A percentile compares a stretch with the other conserved stretches of the same genome.
Conservation (phyloP, 2,888 invertebrate genomes). For the Caprella mutica region DNA sequence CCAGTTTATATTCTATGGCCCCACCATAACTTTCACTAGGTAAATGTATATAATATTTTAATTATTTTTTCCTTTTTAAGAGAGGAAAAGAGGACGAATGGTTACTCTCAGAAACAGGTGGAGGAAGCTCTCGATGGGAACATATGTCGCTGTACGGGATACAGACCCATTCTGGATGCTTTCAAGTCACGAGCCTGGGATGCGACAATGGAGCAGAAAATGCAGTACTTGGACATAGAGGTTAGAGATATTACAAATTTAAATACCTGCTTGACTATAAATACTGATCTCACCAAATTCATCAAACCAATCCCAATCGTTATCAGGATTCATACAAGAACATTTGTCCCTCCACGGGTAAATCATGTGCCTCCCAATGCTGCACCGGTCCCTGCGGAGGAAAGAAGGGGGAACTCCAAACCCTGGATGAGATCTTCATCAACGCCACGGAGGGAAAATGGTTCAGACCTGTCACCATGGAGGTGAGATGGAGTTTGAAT, state of each 20-base stretch:
- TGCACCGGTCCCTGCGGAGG: no score
- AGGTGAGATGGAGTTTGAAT: background rate
- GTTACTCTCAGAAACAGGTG: no score
- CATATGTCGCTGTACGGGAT: conserved; percentile 43
- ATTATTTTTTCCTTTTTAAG: no score
- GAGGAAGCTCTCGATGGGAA: conserved; percentile 40
- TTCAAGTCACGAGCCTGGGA: conserved; percentile 60
- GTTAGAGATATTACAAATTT: conserved; percentile 36
- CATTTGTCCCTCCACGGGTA: conserved; percentile 13
- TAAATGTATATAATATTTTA: no score
- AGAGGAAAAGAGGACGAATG: no score
- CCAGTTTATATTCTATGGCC: no score
- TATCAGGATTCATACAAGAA: conserved; percentile 26
- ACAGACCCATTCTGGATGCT: conserved; percentile 60
- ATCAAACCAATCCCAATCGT: no score
- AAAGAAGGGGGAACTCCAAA: no score
- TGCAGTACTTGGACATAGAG: conserved; percentile 44
- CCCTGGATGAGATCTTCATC: no score
- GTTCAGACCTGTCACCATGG: background rate
- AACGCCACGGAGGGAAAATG: background rate
- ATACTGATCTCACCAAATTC: no score
- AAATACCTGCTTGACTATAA: no score
- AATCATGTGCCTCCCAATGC: conserved; percentile 10
- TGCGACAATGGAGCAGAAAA: conserved; percentile 39
- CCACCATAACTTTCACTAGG: no score